phyloP scores from a whole-genome alignment of 92 coral and sea anemone species.

The Epizoanthus fatuus region DNA sequence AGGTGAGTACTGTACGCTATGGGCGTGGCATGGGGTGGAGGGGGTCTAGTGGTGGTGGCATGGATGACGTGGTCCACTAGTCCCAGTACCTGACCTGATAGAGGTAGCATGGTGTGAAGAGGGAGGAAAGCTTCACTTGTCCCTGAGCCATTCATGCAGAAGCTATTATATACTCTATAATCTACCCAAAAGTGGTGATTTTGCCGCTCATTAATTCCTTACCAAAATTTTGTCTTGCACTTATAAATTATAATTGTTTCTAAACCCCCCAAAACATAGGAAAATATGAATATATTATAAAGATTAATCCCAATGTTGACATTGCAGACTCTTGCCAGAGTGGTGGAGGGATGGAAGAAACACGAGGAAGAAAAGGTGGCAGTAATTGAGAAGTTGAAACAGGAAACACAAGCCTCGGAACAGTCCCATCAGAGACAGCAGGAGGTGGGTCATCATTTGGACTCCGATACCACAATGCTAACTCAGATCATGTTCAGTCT shows the following conservation, averaged over 20 bases:
- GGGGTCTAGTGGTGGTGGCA: too few species aligned
- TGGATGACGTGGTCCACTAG: too few species aligned
- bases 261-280: too few species aligned
- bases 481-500: not conserved
- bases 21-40: too few species aligned
- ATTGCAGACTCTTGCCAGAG: constrained; percentile 94
- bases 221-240: not conserved
- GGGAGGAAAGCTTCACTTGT: too few species aligned
- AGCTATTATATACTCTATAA: too few species aligned
- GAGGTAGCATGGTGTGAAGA: too few species aligned
- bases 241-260: not conserved
- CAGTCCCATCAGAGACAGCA: constrained; percentile 93
- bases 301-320: not conserved
- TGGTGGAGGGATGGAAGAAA: constrained; percentile 99
- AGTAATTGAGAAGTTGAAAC: constrained; percentile 82
- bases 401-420: constrained; percentile 84
- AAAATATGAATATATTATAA: too few species aligned
- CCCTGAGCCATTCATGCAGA: not conserved
- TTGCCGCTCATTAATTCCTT: not conserved
- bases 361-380: constrained; percentile 94
- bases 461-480: not conserved
- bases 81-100: too few species aligned
- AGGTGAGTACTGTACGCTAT: constrained; percentile 54
- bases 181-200: too few species aligned
- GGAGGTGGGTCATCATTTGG: constrained; percentile 66